Base-by-base conservation (phyloP, 1,140 invertebrate species). In the Pomacea maculata region DNA sequence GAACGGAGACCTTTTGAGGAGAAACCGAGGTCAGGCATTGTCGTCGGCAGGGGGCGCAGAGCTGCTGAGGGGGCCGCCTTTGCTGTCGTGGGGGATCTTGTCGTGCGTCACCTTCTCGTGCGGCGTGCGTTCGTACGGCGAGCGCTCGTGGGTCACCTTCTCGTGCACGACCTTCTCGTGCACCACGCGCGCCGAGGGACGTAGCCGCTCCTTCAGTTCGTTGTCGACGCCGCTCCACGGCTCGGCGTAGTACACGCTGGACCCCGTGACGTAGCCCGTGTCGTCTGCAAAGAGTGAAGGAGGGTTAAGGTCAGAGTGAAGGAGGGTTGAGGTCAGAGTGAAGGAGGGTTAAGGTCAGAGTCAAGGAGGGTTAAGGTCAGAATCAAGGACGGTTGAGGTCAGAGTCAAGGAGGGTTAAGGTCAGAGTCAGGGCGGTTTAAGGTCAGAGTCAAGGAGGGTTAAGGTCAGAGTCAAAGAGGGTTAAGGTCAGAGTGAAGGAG, bases 191-290 rank as follows among this genome's bases (percentile, higher is more conserved):
- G 73, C 52, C 34, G 73, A 19, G 11, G 73, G 73, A 15, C 19
- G 73, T 54, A n/a, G n/a, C 1, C n/a, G 71, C 71, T 54, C 68
- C 57, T 61, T 61, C 11, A 21, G 11, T 34, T 45, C 34, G 52
- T 57, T 34, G 52, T 74, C 73, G 8, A 19, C 54, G 1, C 73
- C 73, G 73, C 57, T 74, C 73, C 73, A 74, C 11, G 73, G 73
- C 19, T 74, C 73, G 52, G 73, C 73, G 52, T 74, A 74, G 73
- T 74, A 74, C 15, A 74, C 73, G 19, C 73, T 74, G 15, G 73
- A 57, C 45, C 73, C 73, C 11, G 73, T 57, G 52, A 74, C 19
- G 73, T 74, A 74, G 1, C 73, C 73, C 19, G 73, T 74, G 73
- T 57, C 73, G 12, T 74, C 73, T 52, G 54, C 73, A 55, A n/a